Base-by-base conservation (phyloP, 2,113 vertebrate genomes). In the Caranx melampygus region DNA sequence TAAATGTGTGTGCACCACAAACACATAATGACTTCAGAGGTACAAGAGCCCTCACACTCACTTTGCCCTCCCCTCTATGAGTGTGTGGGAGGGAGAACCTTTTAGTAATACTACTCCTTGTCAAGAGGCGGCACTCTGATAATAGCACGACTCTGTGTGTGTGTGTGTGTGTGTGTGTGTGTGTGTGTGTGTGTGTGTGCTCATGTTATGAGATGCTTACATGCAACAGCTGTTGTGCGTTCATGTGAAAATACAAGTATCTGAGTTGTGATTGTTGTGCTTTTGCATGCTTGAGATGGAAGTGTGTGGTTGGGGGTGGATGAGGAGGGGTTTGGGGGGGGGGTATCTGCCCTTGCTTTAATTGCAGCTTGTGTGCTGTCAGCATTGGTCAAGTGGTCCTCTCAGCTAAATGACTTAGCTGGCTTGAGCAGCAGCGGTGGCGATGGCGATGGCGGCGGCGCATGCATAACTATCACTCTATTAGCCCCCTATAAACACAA, bases 341-440 rank as follows among this genome's bases (percentile, higher is more conserved):
- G 55, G 42, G 51, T 20, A 20, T 79, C 44, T 81, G 84, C 65
- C 74, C 73, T 73, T 34, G 18, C 63, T 76, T 81, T 91, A 91
- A 88, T 82, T 87, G 77, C 77, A 78, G 89, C 79, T 31, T 72
- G 84, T 63, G 72, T 14, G 44, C 80, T 72, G 81, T 89, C 82
- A 83, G 78, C 75, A 37, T 44, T 72, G 84, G 87, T 91, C 89
- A 90, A 92, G 91, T 90, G 90, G 84, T 77, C 60, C 90, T 90
- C 51, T 75, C 52, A 67, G 84, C 83, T 87, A 82, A 90, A 92
- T 72, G 89, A 83, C 15, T 76, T 52, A n/a, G 57, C 77, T 52
- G 64, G 82, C 75, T 77, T 0, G 49, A 81, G 67, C 64, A 47
- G 49, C 74, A 55, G 79, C 76, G 6, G 63, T 31, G 26, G 26